Base-by-base conservation (phyloP, 2,888 invertebrate species). In the Gerosis bhagava region DNA sequence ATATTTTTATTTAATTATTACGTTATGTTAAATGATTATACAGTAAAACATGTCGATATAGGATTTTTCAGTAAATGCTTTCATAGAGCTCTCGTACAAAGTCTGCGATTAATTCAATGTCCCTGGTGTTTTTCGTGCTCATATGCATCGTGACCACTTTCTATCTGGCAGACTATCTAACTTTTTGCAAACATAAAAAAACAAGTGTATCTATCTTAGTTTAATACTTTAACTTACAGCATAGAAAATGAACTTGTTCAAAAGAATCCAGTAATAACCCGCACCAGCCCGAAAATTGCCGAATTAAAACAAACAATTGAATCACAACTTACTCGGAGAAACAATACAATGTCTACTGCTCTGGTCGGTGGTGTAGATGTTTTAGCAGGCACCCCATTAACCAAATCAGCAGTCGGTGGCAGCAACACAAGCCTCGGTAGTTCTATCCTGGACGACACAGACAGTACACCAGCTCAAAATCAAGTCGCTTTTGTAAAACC, bases 261-360 rank as follows among this genome's bases (percentile, higher is more conserved):
- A 51, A 81, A 73, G 52, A 82, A 89, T 48, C 72, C 84, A 55
- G 60, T 90, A n/a, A 77, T 77, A 53, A 81, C 87, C 8, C 75
- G 82, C 10, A 86, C 90, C 29, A 89, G 89, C 59, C 84, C 90
- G 12, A 91, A 90, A 65, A 90, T 91, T 36, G 87, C 90, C 2
- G 88, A 90, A 68, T 69, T 91, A 44, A 90, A 90, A 43, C 75
- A 86, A 57, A 84, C 83, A n/a, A 91, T 92, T 22, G 90, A 91
- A 63, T 77, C 81, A 3, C 90, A 91, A 66, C 74, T 91, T 54
- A 77, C 77, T 3, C 62, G 77, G 16, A 76, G 89, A n/a, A 78
- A 70, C 22, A 74, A 73, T n/a, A 77, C 77, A 11, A 65, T 76
- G 13, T 68, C 77, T 6, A 72, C 72, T 7, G 70, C 67, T 5